Base-by-base conservation (phyloP, 2,888 invertebrate genomes). In the Leptura quadrifasciata region DNA sequence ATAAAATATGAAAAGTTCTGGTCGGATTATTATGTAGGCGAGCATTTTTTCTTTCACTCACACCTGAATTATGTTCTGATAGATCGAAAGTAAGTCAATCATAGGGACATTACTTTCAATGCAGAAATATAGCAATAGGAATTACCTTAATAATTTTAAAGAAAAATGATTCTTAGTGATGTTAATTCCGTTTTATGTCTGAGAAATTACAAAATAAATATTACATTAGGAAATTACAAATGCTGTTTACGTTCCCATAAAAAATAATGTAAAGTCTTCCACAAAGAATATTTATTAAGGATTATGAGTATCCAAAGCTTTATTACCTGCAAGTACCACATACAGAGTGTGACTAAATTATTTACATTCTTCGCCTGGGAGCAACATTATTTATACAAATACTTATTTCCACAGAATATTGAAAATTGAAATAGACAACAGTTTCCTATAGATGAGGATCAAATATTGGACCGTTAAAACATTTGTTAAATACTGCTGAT, bases 1-100 rank as follows among this genome's bases (percentile, higher is more conserved):
- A 47, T 47, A 47, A n/a, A n/a, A 47, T 47, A n/a, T 47, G 3
- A 47, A 47, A 47, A 47, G 47, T 47, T 47, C 47, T 47, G 47
- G 47, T 47, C n/a, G 47, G n/a, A 47, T 47, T 47, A 47, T 47
- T 47, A 47, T 47, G 47, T 47, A 47, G 47, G 47, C n/a, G 15
- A 47, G 12, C n/a, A 47, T 47, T 47, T 47, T 47, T 47, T 47
- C 47, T 47, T 47, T 47, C 47, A 47, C 47, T 47, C n/a, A n/a
- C n/a, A 47, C 47, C n/a, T 47, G 17, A 47, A 47, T 47, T 47
- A 47, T n/a, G n/a, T 47, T 47, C 47, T 47, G 47, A 47, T 6
- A 47, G 5, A 47, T 15, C 15, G 47, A 47, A 47, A 47, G 47
- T 47, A 39, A 39, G 3, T 39, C n/a, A 4, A 47, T 1, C 6